Conservation (phyloP, 2,113 vertebrate species). For the Alosa alosa region DNA sequence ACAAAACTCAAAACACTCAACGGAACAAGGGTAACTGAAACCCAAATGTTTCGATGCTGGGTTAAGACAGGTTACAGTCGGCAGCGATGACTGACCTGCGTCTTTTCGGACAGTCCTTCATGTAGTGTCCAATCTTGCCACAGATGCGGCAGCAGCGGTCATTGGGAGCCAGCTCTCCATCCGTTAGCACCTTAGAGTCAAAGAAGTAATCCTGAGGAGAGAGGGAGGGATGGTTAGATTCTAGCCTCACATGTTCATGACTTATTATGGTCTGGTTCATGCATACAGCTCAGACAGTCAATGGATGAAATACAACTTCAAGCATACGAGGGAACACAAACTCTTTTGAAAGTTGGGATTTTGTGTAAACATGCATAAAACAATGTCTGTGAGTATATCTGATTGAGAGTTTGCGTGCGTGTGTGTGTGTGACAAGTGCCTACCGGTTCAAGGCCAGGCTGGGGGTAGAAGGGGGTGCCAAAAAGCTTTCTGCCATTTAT, state of each 20-base stretch:
- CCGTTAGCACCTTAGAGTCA: slow-evolving; percentile 94
- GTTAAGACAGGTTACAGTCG: not conserved
- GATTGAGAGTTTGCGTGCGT: not conserved
- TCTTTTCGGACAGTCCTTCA: slow-evolving; percentile 98
- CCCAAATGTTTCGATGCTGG: not conserved
- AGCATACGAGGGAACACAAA: not conserved
- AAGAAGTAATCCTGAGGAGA: slow-evolving; percentile 91
- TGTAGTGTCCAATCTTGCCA: slow-evolving; percentile 98
- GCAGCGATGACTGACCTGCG: slow-evolving; percentile 76
- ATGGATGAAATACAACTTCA: not conserved
- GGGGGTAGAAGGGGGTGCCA: slow-evolving; percentile 89
- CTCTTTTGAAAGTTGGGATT: no score
- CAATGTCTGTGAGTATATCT: not conserved
- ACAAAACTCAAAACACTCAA: not conserved
- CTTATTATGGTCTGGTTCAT: not conserved
- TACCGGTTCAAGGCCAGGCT: slow-evolving; percentile 88
- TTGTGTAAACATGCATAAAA: not conserved
- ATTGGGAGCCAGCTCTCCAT: slow-evolving; percentile 94
- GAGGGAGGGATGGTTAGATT: not conserved
- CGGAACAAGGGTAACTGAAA: not conserved
- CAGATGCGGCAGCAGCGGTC: slow-evolving; percentile 97
- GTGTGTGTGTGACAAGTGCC: slow-evolving; percentile 37
- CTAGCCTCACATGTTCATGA: not conserved
- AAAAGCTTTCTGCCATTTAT: slow-evolving; percentile 97
- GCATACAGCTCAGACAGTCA: no score